Evolutionary conservation across 2,888 invertebrate species (phyloP), one percentile per base, ranked within the genome.

Genomic region (Auanema sp.): DNA sequence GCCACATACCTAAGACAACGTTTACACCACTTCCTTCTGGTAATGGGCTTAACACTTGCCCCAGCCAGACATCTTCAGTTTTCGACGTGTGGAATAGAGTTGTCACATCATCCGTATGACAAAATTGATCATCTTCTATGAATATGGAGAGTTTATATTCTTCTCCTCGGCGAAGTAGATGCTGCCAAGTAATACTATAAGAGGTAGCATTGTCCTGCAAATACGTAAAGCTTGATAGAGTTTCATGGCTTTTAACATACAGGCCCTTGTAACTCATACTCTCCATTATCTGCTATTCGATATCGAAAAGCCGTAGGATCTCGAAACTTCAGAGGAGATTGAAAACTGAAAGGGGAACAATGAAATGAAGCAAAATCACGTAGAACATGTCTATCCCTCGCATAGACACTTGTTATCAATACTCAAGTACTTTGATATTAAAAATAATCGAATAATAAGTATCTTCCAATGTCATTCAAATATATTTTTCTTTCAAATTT

Each of bases 111-210:
- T 58, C 47, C 24, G 68, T 69, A 21, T 72, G 69, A 55, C 73
- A 74, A 53, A 66, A 76, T 23, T 66, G 71, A 12, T 69, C 66
- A 33, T 72, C 72, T 2, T 68, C 59, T 8, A 66, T 71, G 59
- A 76, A 76, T 16, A 75, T 55, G 1, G 65, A 58, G 1, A 75
- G 53, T 53, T 61, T 64, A 61, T 64, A 71, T 18, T 64, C 60
- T n/a, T 62, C 56, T 33, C 59, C 58, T 25, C 52, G 23, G 5
- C 47, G 41, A 1, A 68, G 58, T 11, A 60, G 47, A 2, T 56
- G 41, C 2, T 65, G 70, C 55, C 66, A 50, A 16, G 56, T 21
- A 11, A 56, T 62, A 24, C 18, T 33, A 52, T 64, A 65, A 12
- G 40, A 16, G 1, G 58, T 58, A 3, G 14, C 18, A 21, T 63